Base-by-base conservation (phyloP, 2,113 vertebrate species). In the Baryphthengus martii region DNA sequence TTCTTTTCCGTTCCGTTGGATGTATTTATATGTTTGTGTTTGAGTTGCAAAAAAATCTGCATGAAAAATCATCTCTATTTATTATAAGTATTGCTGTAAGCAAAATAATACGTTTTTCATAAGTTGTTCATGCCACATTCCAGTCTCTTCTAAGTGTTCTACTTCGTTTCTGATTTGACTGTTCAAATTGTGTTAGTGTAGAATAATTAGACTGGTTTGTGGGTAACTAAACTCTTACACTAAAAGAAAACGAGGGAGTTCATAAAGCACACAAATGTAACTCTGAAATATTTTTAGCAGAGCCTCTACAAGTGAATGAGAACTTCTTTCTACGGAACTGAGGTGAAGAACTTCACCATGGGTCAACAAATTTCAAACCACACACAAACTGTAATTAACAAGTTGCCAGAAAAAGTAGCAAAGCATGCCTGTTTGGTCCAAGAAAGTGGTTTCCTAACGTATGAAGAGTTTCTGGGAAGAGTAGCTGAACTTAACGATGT, bases 381-480 rank as follows among this genome's bases (percentile, higher is more conserved):
- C 81, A 98, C 98, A 7, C 99, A 99, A 96, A 97, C 98, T 90
- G 97, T 98, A 96, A 98, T 99, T 95, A 98, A 93, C 97, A 99
- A 98, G 96, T 98, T 99, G 93, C 99, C 99, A 85, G 99, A 99
- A 98, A 99, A 99, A 98, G 98, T 99, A 97, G 97, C 98, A 89
- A 99, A 99, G 95, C 99, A 99, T 73, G 98, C 98, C 10, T 97
- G 98, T 78, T 93, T 99, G 97, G 98, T 99, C 85, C 98, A 99
- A 58, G 99, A 99, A 96, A 99, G 99, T 95, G 98, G 99, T 93
- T 98, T 98, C 97, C 98, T 99, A 88, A 99, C 98, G 18, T 99
- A 99, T 28, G 99, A 99, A 96, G 99, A 99, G 96, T 99, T 99
- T 98, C 98, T 99, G 97, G 99, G 98, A n/a, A 98, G 99, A 97